Evolutionary conservation across 2,888 invertebrate species (phyloP).

Genomic region (Limenitis camilla): DNA sequence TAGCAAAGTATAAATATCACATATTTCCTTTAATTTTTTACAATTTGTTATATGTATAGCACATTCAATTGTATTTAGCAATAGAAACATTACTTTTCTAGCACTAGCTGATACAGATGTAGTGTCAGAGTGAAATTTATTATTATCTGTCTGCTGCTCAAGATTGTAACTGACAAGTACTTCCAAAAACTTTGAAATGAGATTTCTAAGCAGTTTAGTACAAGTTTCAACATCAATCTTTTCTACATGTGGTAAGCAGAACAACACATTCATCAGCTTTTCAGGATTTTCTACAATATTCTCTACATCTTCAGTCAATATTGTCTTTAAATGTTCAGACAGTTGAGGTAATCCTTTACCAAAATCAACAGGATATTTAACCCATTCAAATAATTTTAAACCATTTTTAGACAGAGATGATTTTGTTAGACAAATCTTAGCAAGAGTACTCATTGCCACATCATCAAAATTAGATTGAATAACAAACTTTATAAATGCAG

Average conservation of each 20-base stretch:
- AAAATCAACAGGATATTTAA: conserved; percentile 78
- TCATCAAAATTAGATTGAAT: conserved; percentile 68
- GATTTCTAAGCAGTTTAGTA: conserved; percentile 42
- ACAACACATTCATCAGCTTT: conserved; percentile 62
- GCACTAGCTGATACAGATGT: conserved; percentile 44
- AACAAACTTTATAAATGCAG: conserved; percentile 77
- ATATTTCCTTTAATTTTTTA: conserved; percentile 60
- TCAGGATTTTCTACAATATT: conserved; percentile 52
- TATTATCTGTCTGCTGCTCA: conserved; percentile 39
- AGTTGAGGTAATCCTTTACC: conserved; percentile 52
- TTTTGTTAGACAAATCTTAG: conserved; percentile 79
- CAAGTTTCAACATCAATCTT: conserved; percentile 53
- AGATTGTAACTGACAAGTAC: conserved; percentile 45
- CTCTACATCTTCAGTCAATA: conserved; percentile 49
- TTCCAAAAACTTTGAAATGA: conserved; percentile 45
- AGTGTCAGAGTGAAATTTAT: conserved; percentile 47
- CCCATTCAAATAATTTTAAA: conserved; percentile 76
- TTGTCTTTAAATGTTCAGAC: conserved; percentile 48
- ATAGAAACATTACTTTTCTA: conserved; percentile 69
- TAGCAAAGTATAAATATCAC: conserved; percentile 55
- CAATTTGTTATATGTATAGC: conserved; percentile 72
- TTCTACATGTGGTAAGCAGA: conserved; percentile 74
- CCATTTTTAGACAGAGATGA: conserved; percentile 77
- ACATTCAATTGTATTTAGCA: conserved; percentile 75
- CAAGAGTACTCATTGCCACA: conserved; percentile 75